Percentiles rank a stretch among this genome's conserved stretches.
Conservation (phyloP, 2,113 vertebrate genomes). For the Cepphus grylle region DNA sequence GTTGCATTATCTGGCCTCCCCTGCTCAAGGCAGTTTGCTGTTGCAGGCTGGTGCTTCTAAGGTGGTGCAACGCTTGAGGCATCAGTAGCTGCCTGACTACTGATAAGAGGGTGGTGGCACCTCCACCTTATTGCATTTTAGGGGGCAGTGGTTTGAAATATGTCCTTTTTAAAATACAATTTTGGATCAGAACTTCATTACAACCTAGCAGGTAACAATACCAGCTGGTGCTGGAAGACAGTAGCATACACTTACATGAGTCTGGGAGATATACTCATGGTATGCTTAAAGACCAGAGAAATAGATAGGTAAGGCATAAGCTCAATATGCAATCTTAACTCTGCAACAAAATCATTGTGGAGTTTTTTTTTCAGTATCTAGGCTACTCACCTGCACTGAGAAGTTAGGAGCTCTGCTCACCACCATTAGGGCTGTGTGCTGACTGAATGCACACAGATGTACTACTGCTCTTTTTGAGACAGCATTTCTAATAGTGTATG, state of each 20-base stretch:
- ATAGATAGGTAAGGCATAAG: background rate
- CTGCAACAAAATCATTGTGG: background rate
- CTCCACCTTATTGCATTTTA: background rate
- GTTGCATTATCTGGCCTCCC: rapidly evolving
- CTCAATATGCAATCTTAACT: background rate
- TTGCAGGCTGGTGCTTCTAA: background rate
- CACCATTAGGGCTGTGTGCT: background rate
- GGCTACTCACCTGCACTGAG: background rate
- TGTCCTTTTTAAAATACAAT: background rate
- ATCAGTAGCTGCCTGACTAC: background rate
- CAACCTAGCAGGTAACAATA: background rate
- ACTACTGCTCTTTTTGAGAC: background rate
- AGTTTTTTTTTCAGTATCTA: background rate
- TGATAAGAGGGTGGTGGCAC: background rate
- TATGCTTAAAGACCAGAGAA: background rate
- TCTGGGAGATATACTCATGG: background rate
- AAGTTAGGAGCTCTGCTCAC: background rate
- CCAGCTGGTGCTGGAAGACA: background rate
- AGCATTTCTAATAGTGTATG: background rate
- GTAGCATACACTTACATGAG: background rate
- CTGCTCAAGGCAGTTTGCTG: background rate
- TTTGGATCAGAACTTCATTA: background rate
- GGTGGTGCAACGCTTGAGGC: background rate
- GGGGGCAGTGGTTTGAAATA: background rate
- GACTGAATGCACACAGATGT: background rate